Conservation (phyloP, 2,888 invertebrate species). For the Drosophila pseudotalamancana region DNA sequence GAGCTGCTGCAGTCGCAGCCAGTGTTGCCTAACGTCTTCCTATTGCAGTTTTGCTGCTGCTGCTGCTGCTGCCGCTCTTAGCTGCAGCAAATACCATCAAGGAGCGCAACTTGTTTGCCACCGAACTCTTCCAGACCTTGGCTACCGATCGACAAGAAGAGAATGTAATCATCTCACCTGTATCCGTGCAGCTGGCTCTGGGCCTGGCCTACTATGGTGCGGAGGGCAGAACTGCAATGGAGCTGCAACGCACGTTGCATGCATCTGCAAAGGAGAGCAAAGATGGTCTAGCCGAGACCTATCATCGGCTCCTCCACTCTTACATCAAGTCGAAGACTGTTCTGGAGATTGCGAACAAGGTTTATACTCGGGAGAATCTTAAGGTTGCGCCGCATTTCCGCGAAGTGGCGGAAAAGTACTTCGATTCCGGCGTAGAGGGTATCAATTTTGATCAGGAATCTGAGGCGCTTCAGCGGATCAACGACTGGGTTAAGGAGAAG, state of each 20-base stretch:
- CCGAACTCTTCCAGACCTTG: constrained; percentile 79
- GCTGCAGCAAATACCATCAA: constrained; percentile 65
- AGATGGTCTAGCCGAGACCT: constrained; percentile 76
- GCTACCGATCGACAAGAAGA: constrained; percentile 76
- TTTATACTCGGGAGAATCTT: constrained; percentile 87
- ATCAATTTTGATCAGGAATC: constrained; percentile 87
- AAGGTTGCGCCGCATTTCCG: constrained; percentile 86
- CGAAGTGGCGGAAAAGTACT: constrained; percentile 87
- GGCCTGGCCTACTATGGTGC: constrained; percentile 80
- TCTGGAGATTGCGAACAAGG: constrained; percentile 89
- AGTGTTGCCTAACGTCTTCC: background rate
- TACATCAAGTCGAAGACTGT: constrained; percentile 80
- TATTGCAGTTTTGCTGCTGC: constrained; percentile 29
- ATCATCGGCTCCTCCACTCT: constrained; percentile 76
- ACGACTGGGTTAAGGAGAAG: constrained; percentile 91
- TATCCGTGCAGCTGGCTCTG: constrained; percentile 77
- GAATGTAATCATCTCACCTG: constrained; percentile 81
- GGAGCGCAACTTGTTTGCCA: constrained; percentile 80
- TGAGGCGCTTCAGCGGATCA: constrained; percentile 87
- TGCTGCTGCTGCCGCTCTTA: constrained; percentile 33
- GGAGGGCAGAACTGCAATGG: constrained; percentile 71
- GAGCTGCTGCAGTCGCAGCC: background rate
- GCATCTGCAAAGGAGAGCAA: constrained; percentile 79
- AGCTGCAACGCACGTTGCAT: constrained; percentile 75
- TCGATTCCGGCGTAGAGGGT: constrained; percentile 88